Percentiles rank a stretch among this genome's conserved stretches.
Evolutionary conservation across 2,113 vertebrate genomes (phyloP).

Genomic region (Pomatorhinus ruficollis): DNA sequence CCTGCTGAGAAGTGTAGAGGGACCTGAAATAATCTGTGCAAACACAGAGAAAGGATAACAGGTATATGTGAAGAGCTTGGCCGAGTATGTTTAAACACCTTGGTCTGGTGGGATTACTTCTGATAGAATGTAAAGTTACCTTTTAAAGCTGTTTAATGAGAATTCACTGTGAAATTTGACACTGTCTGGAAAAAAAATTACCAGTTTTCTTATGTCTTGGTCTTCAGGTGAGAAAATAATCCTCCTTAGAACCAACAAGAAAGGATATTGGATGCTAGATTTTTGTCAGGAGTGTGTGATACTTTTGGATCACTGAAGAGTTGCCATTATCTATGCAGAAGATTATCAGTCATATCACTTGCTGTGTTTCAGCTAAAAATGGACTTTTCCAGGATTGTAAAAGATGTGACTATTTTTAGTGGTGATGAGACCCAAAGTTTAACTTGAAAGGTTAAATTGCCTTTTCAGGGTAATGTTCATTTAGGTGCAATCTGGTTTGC

Average conservation of each 20-base stretch:
- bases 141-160: neutral
- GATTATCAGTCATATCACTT: neutral
- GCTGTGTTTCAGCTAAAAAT: neutral
- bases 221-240: neutral
- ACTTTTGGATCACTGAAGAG: neutral
- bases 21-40: neutral
- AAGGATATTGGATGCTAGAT: neutral
- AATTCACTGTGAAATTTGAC: neutral
- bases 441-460: neutral
- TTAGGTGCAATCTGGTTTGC: neutral
- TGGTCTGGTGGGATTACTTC: neutral
- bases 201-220: neutral
- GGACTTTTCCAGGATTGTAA: neutral
- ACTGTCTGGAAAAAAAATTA: neutral
- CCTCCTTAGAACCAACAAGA: neutral
- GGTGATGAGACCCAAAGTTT: neutral
- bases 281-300: neutral
- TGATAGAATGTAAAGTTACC: neutral
- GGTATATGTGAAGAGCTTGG: neutral
- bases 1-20: neutral
- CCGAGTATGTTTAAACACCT: neutral
- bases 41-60: neutral
- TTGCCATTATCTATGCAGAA: neutral
- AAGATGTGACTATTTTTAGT: neutral
- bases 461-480: neutral